phyloP scores from a whole-genome alignment of 1,140 invertebrate species.

The Coptotermes formosanus region DNA sequence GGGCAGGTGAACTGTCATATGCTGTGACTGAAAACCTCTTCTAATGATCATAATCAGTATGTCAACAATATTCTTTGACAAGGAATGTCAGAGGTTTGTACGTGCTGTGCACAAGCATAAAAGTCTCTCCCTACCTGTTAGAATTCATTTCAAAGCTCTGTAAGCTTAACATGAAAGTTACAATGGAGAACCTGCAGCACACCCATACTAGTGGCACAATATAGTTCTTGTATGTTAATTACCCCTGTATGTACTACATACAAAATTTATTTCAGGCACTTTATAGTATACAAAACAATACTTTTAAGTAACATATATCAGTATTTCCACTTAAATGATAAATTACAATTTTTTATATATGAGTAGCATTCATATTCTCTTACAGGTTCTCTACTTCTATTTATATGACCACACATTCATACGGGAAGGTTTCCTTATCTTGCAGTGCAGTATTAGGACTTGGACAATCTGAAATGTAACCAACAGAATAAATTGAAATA shows the following conservation, averaged over 20 bases:
- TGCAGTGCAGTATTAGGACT: conserved; percentile 42
- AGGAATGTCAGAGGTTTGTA: too few relatives aligned
- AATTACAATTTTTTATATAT: conserved; percentile 20
- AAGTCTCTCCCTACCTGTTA: too few relatives aligned
- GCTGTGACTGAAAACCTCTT: too few relatives aligned
- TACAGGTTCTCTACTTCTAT: background rate
- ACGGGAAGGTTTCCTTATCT: conserved; percentile 56
- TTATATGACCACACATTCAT: conserved; percentile 68
- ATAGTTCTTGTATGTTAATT: too few relatives aligned
- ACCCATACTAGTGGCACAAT: too few relatives aligned
- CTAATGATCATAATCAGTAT: too few relatives aligned
- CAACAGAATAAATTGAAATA: background rate
- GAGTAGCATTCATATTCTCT: background rate
- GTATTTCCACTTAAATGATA: background rate
- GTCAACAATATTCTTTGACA: too few relatives aligned
- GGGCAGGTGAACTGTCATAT: too few relatives aligned
- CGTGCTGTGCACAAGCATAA: too few relatives aligned
- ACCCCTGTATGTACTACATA: background rate
- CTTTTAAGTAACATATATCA: background rate
- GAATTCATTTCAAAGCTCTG: too few relatives aligned
- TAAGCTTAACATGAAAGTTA: too few relatives aligned
- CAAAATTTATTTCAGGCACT: background rate
- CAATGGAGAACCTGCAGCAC: too few relatives aligned
- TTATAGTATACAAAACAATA: background rate
- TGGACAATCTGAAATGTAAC: conserved; percentile 55